Conservation (phyloP, 2,888 invertebrate species). For the Sceliomorpha sp. region DNA sequence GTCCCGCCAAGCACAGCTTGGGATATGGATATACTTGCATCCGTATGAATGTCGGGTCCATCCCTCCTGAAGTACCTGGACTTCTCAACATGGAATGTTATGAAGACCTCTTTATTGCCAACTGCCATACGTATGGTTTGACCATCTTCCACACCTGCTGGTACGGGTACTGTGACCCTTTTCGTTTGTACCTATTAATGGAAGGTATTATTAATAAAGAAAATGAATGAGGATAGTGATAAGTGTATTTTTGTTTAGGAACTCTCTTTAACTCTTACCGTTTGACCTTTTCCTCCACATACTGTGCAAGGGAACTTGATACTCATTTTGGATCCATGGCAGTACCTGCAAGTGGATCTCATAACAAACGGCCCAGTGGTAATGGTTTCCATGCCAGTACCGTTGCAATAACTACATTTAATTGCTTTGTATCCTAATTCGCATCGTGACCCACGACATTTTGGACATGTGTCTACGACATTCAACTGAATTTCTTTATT, state of each 20-base stretch:
- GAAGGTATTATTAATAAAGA: background rate
- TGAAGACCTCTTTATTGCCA: slow-evolving; percentile 94
- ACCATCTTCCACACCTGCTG: slow-evolving; percentile 97
- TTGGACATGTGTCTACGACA: slow-evolving; percentile 94
- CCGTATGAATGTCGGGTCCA: slow-evolving; percentile 97
- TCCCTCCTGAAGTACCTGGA: slow-evolving; percentile 95
- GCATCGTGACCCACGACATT: slow-evolving; percentile 91
- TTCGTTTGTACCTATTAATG: slow-evolving; percentile 89
- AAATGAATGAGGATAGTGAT: slow-evolving; percentile 5
- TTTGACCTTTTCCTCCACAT: slow-evolving; percentile 95
- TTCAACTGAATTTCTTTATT: slow-evolving; percentile 96
- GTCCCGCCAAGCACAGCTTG: slow-evolving; percentile 97
- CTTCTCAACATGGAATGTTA: slow-evolving; percentile 94
- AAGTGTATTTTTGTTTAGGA: background rate
- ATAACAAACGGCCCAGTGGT: slow-evolving; percentile 97
- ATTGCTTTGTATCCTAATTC: slow-evolving; percentile 95
- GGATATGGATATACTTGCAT: slow-evolving; percentile 92
- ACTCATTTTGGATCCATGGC: slow-evolving; percentile 91
- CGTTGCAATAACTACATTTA: slow-evolving; percentile 95
- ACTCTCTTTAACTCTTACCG: slow-evolving; percentile 83
- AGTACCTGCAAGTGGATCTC: slow-evolving; percentile 96
- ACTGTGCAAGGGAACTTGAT: slow-evolving; percentile 95
- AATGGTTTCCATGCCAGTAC: slow-evolving; percentile 97
- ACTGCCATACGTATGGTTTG: slow-evolving; percentile 97
- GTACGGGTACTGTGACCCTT: slow-evolving; percentile 95